Conservation (phyloP, 2,888 invertebrate genomes). For the Andrena marginata region DNA sequence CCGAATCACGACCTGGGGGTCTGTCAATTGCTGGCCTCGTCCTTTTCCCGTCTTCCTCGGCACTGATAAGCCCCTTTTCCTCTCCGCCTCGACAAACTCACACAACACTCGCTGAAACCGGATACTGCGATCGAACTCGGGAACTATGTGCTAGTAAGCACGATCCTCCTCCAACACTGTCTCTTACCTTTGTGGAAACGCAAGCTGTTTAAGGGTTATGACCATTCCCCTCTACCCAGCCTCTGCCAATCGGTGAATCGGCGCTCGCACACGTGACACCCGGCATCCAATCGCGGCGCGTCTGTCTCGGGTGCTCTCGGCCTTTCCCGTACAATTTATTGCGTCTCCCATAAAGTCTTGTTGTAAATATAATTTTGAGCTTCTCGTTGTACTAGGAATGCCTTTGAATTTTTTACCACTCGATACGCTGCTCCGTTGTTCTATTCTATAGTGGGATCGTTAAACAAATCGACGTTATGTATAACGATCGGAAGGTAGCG, state of each 20-base stretch:
- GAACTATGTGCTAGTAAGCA: conserved; percentile 47
- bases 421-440: background rate
- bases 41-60: conserved; percentile 26
- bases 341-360: background rate
- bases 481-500: conserved; percentile 73
- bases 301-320: conserved; percentile 32
- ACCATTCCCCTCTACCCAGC: conserved; percentile 16
- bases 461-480: conserved; percentile 58
- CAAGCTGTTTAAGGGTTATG: conserved; percentile 63
- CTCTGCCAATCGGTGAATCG: conserved; percentile 31
- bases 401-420: conserved; percentile 9
- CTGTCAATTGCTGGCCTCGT: conserved; percentile 22
- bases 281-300: conserved; percentile 29
- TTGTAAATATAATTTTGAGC: conserved; percentile 23
- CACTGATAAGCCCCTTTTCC: background rate
- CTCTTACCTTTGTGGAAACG: conserved; percentile 73
- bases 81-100: conserved; percentile 27
- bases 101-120: conserved; percentile 54
- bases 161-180: conserved; percentile 67
- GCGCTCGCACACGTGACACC: conserved; percentile 17
- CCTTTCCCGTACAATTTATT: conserved; percentile 33
- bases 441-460: background rate
- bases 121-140: conserved; percentile 60
- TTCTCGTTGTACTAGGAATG: background rate
- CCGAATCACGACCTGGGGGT: background rate